A percentile compares a stretch with the other conserved stretches of the same genome.
Conservation (phyloP, 2,113 vertebrate genomes). For the Pogona vitticeps region DNA sequence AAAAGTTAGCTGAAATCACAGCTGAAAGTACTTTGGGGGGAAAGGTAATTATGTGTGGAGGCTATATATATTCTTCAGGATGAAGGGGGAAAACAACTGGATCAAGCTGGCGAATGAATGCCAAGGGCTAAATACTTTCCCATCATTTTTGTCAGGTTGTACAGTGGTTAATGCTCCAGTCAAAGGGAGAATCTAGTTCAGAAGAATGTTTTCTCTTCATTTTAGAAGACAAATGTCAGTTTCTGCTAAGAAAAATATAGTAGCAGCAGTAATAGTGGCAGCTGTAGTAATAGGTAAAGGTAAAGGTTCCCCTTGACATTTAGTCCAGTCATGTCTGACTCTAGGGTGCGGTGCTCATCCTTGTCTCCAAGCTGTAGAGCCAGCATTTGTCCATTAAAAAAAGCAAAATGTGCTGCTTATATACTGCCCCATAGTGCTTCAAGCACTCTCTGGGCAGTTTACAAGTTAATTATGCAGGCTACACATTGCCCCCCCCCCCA, state of each 20-base stretch:
- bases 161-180: conserved; percentile 5
- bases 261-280: not conserved
- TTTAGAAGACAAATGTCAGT: not conserved
- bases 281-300: too few species aligned
- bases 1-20: conserved; percentile 14
- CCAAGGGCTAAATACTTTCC: not conserved
- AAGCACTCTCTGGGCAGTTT: too few species aligned
- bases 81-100: conserved; percentile 9
- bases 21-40: conserved; percentile 20
- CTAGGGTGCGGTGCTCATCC: too few species aligned
- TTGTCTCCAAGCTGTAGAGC: too few species aligned
- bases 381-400: too few species aligned
- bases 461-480: too few species aligned
- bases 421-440: too few species aligned
- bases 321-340: too few species aligned
- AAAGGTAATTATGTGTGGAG: conserved; percentile 13
- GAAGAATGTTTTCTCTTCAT: not conserved
- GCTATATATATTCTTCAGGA: conserved; percentile 30
- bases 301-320: too few species aligned
- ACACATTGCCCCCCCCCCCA: too few species aligned
- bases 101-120: conserved; percentile 12
- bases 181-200: not conserved
- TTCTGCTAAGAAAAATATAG: not conserved
- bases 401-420: too few species aligned
- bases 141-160: not conserved